These are phyloP conservation scores for Oxyura jamaicensis DNA, from an alignment of 2,113 vertebrate species.

Conservation along the genomic window DNA sequence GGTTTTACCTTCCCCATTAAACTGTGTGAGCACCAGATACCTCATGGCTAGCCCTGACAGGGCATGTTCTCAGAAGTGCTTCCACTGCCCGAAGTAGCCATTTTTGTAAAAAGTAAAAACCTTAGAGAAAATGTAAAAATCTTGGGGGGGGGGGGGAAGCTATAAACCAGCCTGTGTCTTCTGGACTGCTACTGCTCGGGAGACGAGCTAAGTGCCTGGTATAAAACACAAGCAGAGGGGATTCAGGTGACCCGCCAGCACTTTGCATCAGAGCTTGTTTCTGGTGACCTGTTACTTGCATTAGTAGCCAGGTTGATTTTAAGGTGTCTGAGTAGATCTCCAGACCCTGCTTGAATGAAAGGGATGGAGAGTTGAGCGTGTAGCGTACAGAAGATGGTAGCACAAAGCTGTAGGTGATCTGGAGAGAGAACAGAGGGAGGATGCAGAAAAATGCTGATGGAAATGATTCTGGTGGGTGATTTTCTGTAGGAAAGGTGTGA, in stretches of 20 bases:
- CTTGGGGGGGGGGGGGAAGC: rapidly evolving
- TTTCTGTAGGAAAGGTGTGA: background rate
- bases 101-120: background rate
- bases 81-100: background rate
- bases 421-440: background rate
- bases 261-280: background rate
- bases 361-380: rapidly evolving
- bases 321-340: background rate
- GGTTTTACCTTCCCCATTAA: background rate
- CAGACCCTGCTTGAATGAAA: rapidly evolving
- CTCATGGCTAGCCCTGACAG: background rate
- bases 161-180: background rate
- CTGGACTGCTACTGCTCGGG: background rate
- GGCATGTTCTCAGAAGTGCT: background rate
- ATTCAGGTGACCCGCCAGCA: background rate
- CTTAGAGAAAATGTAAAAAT: no score
- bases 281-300: background rate
- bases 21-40: rapidly evolving
- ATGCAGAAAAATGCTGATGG: rapidly evolving
- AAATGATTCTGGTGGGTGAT: background rate
- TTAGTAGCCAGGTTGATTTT: background rate
- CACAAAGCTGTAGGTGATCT: background rate
- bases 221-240: background rate
- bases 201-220: background rate
- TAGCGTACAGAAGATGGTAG: background rate